Conservation (phyloP, 2,888 invertebrate species). For the Prosopocoilus inquinatus region DNA sequence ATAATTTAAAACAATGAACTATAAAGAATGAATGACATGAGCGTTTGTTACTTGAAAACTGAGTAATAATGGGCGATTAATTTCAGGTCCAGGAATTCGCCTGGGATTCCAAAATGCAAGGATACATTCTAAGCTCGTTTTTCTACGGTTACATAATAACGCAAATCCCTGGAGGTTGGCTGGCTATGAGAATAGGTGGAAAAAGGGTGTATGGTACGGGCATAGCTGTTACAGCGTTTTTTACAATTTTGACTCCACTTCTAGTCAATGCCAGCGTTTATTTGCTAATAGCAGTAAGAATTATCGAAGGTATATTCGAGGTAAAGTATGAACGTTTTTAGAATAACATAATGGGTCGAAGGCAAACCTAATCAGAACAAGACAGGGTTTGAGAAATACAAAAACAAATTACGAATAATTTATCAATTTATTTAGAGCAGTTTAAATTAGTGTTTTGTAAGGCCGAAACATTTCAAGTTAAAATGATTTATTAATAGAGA, state of each 20-base stretch:
- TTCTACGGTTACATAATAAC: conserved; percentile 88
- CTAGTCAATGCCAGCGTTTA: conserved; percentile 71
- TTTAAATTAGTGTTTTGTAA: too few relatives aligned
- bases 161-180: conserved; percentile 79
- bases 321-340: conserved; percentile 21
- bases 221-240: conserved; percentile 72
- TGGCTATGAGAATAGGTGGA: conserved; percentile 82
- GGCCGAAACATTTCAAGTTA: too few relatives aligned
- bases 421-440: too few relatives aligned
- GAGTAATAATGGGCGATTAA: not conserved
- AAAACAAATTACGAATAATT: too few relatives aligned
- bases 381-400: too few relatives aligned
- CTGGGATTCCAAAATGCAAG: conserved; percentile 77
- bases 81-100: conserved; percentile 72
- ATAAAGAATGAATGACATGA: not conserved
- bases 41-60: conserved; percentile 10
- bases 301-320: conserved; percentile 43
- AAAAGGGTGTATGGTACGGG: conserved; percentile 78
- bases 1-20: not conserved
- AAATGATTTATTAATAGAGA: too few relatives aligned
- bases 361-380: too few relatives aligned
- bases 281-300: conserved; percentile 67
- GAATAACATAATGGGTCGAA: too few relatives aligned
- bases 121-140: conserved; percentile 79
- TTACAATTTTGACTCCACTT: conserved; percentile 78